Conservation (phyloP, 2,888 invertebrate genomes). For the Nineta flava region DNA sequence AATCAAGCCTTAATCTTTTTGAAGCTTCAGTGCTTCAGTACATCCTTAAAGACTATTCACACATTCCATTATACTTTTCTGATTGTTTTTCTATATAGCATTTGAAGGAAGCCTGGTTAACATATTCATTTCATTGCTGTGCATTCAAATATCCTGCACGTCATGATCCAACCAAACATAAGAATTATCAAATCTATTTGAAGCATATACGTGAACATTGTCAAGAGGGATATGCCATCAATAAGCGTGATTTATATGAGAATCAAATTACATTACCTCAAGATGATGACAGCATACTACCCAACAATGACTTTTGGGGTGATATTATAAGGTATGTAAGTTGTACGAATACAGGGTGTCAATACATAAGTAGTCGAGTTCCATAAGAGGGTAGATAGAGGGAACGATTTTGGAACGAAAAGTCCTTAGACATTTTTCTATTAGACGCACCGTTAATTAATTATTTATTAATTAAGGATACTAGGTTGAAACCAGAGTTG, state of each 20-base stretch:
- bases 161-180: conserved; percentile 57
- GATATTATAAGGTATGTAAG: neutral
- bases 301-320: neutral
- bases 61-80: no score
- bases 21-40: no score
- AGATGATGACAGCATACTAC: neutral
- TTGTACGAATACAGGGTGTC: neutral
- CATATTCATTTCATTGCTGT: conserved; percentile 82
- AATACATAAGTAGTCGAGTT: no score
- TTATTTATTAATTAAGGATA: no score
- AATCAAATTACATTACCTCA: neutral
- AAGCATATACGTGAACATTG: conserved; percentile 10
- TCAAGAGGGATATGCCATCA: neutral
- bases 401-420: no score
- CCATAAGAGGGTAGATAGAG: no score
- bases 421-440: no score
- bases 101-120: conserved; percentile 52
- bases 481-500: no score
- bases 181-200: conserved; percentile 39
- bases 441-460: no score
- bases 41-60: no score
- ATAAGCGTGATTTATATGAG: neutral
- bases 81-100: no score
- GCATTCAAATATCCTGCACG: conserved; percentile 71
- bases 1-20: no score